phyloP scores from a whole-genome alignment of 37 sponge, comb jelly and placozoan species.

The Chondrosia reniformis region DNA sequence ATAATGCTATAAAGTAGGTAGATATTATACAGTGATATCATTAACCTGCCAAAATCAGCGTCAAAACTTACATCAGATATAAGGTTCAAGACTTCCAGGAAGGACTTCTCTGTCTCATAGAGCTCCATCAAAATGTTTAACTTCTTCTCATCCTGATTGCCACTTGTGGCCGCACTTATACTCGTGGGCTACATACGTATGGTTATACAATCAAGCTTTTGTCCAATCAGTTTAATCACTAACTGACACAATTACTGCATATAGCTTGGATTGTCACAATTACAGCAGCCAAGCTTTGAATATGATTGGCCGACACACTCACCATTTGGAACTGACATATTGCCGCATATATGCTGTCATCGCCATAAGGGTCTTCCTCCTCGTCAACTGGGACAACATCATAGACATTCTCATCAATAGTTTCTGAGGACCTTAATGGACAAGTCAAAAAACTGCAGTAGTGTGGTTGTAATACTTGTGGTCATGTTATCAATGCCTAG shows the following conservation, averaged over 20 bases:
- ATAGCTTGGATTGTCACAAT: too few species aligned
- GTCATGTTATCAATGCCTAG: too few species aligned
- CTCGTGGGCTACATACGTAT: background rate
- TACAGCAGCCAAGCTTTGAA: too few species aligned
- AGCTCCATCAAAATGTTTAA: conserved; percentile 44
- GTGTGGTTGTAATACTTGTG: too few species aligned
- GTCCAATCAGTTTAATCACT: background rate
- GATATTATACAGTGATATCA: too few species aligned
- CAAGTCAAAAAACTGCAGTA: too few species aligned
- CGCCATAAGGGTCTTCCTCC: conserved; percentile 63
- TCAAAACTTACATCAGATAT: conserved; percentile 32
- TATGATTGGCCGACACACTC: too few species aligned
- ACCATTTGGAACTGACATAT: conserved; percentile 41
- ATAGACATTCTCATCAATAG: background rate
- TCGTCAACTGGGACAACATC: conserved; percentile 29
- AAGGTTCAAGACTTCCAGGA: conserved; percentile 39
- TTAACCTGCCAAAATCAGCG: background rate
- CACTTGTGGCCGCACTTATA: background rate
- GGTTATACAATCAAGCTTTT: background rate
- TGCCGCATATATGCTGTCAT: conserved; percentile 69
- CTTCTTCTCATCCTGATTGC: conserved; percentile 44
- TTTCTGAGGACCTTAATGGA: background rate
- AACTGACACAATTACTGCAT: background rate
- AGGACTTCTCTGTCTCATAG: conserved; percentile 77
- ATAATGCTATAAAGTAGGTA: too few species aligned